Percentiles rank a stretch among this genome's conserved stretches.
Evolutionary conservation across 2,797 vertebrate species (phyloP).

Genomic region (Pipistrellus pipistrellus): DNA sequence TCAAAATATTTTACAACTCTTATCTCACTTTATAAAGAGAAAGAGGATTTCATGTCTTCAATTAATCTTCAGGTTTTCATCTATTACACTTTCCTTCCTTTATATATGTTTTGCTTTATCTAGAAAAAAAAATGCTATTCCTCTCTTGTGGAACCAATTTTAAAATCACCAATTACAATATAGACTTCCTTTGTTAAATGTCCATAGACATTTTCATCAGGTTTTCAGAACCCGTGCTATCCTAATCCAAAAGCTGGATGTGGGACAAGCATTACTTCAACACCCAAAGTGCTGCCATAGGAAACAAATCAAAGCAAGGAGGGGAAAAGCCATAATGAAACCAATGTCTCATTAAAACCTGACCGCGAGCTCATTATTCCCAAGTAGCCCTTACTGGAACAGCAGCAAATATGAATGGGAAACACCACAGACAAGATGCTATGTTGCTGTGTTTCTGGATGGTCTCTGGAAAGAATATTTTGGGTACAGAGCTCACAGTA

Average conservation of each 20-base stretch:
- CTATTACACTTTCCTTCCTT: not conserved
- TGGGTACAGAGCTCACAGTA: too few species aligned
- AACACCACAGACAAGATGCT: not conserved
- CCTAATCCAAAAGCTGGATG: slow-evolving; percentile 65
- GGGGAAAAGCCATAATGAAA: not conserved
- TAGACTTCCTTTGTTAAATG: slow-evolving; percentile 50
- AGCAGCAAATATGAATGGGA: not conserved
- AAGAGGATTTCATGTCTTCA: slow-evolving; percentile 7
- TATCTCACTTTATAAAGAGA: slow-evolving; percentile 53
- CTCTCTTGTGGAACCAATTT: slow-evolving; percentile 70
- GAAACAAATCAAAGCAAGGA: not conserved
- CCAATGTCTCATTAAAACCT: not conserved
- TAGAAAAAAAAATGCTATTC: not conserved
- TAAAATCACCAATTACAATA: slow-evolving; percentile 25
- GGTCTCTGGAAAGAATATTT: not conserved
- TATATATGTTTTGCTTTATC: slow-evolving; percentile 39
- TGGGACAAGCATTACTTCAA: slow-evolving; percentile 71
- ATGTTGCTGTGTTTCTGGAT: too few species aligned
- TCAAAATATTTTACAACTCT: slow-evolving; percentile 52
- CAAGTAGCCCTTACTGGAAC: not conserved
- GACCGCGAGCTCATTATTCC: not conserved
- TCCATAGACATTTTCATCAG: slow-evolving; percentile 48
- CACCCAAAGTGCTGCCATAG: not conserved
- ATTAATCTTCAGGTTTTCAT: slow-evolving; percentile 56
- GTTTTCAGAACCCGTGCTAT: slow-evolving; percentile 39